A percentile compares a stretch with the other conserved stretches of the same genome.
Evolutionary conservation across 2,113 vertebrate genomes (phyloP).

Genomic region (Cyprinodon brontotheroides): DNA sequence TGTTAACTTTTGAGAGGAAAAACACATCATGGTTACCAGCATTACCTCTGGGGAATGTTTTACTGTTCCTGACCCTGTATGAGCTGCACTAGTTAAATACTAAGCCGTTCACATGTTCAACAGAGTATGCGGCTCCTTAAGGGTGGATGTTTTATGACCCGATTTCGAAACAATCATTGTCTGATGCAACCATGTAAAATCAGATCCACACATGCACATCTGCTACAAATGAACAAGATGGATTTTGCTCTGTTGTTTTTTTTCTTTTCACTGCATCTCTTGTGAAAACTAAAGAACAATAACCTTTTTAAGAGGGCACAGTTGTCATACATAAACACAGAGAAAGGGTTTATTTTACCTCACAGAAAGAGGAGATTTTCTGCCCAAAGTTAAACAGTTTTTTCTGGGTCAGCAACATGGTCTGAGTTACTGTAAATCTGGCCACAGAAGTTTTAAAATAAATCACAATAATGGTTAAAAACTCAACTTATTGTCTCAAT

Average conservation of each 20-base stretch:
- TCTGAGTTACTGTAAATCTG: slow-evolving; percentile 60
- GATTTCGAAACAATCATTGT: slow-evolving; percentile 37
- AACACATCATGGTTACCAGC: background rate
- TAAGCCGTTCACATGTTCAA: background rate
- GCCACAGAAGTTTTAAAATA: slow-evolving; percentile 45
- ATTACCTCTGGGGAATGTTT: background rate
- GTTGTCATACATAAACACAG: slow-evolving; percentile 57
- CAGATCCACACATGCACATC: slow-evolving; percentile 50
- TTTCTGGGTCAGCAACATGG: slow-evolving; percentile 39
- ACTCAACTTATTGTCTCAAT: background rate
- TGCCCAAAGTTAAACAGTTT: slow-evolving; percentile 66
- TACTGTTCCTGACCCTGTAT: slow-evolving; percentile 5
- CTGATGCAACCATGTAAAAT: slow-evolving; percentile 55
- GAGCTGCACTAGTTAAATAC: background rate
- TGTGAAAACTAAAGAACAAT: slow-evolving; percentile 73
- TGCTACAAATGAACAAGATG: slow-evolving; percentile 53
- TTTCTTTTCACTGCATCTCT: slow-evolving; percentile 49
- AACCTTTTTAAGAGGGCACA: slow-evolving; percentile 56
- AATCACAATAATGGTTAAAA: slow-evolving; percentile 1
- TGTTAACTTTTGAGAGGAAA: too few species aligned
- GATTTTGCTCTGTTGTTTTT: slow-evolving; percentile 50
- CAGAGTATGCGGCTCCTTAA: slow-evolving; percentile 35
- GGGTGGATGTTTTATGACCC: slow-evolving; percentile 35
- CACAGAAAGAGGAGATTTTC: slow-evolving; percentile 57
- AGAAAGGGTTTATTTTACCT: slow-evolving; percentile 65